Evolutionary conservation across 2,888 invertebrate genomes (phyloP).

Genomic region (Caenorhabditis macrosperma): DNA sequence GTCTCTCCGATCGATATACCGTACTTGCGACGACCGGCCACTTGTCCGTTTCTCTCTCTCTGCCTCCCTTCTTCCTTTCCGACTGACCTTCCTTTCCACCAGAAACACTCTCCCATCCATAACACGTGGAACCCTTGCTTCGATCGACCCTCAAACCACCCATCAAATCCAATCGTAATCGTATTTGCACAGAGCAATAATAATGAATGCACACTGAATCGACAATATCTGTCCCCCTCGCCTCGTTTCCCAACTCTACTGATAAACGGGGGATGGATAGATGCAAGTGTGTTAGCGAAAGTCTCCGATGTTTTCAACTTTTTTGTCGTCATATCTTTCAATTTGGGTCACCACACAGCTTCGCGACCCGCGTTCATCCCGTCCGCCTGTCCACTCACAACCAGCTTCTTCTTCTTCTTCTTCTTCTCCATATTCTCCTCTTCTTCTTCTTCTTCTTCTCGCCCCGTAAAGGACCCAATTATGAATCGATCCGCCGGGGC

Average conservation of each 20-base stretch:
- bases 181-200: constrained; percentile 22
- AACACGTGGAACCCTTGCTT: constrained; percentile 26
- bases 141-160: not conserved
- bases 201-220: not conserved
- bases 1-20: constrained; percentile 46
- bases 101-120: not conserved
- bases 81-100: constrained; percentile 27
- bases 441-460: constrained; percentile 10
- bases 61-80: constrained; percentile 1
- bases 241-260: not conserved
- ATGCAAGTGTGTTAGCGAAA: constrained; percentile 43
- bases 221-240: not conserved
- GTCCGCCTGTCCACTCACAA: constrained; percentile 12
- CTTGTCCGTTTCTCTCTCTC: constrained; percentile 30
- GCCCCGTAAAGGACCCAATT: constrained; percentile 28
- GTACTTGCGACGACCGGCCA: constrained; percentile 38
- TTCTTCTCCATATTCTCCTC: constrained; percentile 17
- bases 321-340: constrained; percentile 39
- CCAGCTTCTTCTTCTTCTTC: constrained; percentile 41
- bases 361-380: constrained; percentile 35
- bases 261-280: not conserved
- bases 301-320: constrained; percentile 48
- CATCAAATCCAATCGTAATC: not conserved
- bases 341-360: constrained; percentile 40
- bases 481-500: constrained; percentile 37